Percentiles rank a stretch among this genome's conserved stretches.
phyloP scores from a whole-genome alignment of 2,113 vertebrate genomes.

The Pica pica region DNA sequence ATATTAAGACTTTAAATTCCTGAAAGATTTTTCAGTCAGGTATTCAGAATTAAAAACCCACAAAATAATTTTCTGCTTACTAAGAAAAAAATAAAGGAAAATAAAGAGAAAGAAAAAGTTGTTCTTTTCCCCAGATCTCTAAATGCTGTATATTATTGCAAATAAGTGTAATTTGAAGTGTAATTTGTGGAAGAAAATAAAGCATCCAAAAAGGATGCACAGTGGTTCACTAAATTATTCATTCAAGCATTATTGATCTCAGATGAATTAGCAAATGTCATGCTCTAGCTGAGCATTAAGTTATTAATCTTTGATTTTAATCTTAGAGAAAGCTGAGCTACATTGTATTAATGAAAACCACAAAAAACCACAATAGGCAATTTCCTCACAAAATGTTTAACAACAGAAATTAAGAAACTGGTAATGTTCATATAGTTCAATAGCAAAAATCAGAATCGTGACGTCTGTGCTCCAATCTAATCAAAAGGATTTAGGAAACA shows the following conservation, averaged over 20 bases:
- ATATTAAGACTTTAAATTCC: neutral
- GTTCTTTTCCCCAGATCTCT: neutral
- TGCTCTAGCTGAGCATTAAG: constrained; percentile 1
- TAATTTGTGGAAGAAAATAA: constrained; percentile 3
- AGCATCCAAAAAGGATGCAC: neutral
- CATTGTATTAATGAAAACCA: constrained; percentile 42
- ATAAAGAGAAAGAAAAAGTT: neutral
- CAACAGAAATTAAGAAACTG: constrained; percentile 1
- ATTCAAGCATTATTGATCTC: constrained; percentile 63
- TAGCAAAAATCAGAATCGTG: neutral
- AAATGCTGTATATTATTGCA: neutral
- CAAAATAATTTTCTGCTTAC: neutral
- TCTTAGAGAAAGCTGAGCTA: constrained; percentile 19
- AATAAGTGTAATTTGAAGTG: neutral
- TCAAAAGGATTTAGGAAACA: neutral
- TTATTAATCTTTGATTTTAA: constrained; percentile 59
- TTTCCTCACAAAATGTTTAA: constrained; percentile 39
- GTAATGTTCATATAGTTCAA: neutral
- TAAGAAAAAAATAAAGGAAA: neutral
- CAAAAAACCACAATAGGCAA: constrained; percentile 8
- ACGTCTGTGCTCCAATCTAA: neutral
- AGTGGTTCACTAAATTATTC: constrained; percentile 60
- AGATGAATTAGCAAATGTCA: constrained; percentile 53
- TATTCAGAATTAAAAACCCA: neutral
- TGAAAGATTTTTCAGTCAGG: neutral